phyloP scores from a whole-genome alignment of 37 sponge, comb jelly and placozoan genomes.

The Corticium candelabrum region DNA sequence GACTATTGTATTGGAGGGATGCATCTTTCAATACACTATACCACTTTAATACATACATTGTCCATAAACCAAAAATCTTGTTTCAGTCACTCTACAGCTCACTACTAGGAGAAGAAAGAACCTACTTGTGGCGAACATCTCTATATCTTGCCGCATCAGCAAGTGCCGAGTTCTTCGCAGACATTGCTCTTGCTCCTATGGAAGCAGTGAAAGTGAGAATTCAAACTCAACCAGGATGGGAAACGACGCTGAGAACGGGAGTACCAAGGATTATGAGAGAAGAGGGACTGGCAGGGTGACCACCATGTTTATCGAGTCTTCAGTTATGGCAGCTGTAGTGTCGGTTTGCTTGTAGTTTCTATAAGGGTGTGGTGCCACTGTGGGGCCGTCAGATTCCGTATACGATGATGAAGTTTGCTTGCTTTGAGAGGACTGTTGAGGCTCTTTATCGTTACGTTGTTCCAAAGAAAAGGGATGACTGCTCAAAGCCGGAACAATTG shows the following conservation, averaged over 20 bases:
- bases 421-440: slow-evolving; percentile 96
- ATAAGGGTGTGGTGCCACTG: slow-evolving; percentile 91
- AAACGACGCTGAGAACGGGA: slow-evolving; percentile 79
- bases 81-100: too few relatives aligned
- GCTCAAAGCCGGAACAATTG: slow-evolving; percentile 81
- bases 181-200: slow-evolving; percentile 96
- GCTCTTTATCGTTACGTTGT: slow-evolving; percentile 96
- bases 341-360: slow-evolving; percentile 49
- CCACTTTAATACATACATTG: too few relatives aligned
- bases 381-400: slow-evolving; percentile 99
- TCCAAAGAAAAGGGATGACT: slow-evolving; percentile 63
- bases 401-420: slow-evolving; percentile 99
- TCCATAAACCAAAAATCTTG: too few relatives aligned
- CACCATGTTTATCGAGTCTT: background rate
- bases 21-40: too few relatives aligned
- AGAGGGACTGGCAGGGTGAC: slow-evolving; percentile 84
- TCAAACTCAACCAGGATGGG: slow-evolving; percentile 95
- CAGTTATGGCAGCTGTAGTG: background rate
- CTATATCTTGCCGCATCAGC: slow-evolving; percentile 96
- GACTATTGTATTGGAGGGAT: too few relatives aligned
- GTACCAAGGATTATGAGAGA: slow-evolving; percentile 71
- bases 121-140: slow-evolving; percentile 81
- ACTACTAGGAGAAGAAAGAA: slow-evolving; percentile 44
- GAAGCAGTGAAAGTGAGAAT: slow-evolving; percentile 97
- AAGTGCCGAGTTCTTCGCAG: slow-evolving; percentile 99